These are phyloP conservation scores for Alectoris magna DNA, from an alignment of 2,797 vertebrate species.

Conservation along the genomic window DNA sequence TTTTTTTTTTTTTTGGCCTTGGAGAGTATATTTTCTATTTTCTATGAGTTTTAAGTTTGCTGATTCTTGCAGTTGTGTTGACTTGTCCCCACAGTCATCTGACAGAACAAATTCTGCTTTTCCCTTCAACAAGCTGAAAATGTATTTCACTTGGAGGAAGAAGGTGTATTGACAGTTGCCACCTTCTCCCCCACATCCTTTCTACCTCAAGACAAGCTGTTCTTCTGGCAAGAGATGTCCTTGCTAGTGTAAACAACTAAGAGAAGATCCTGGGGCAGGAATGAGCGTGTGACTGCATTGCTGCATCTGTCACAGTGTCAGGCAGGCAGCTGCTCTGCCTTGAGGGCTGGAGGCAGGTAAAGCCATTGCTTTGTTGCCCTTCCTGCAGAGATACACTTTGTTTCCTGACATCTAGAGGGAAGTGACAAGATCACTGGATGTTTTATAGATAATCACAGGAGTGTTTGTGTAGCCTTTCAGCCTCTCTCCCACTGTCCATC, in stretches of 20 bases:
- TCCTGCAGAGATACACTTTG: neutral
- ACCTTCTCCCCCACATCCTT: neutral
- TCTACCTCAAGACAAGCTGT: neutral
- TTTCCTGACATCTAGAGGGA: neutral
- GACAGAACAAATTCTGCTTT: neutral
- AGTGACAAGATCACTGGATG: neutral
- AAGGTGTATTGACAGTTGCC: neutral
- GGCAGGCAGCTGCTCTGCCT: neutral
- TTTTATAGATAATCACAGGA: neutral
- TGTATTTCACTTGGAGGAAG: neutral
- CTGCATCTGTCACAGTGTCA: rapidly evolving
- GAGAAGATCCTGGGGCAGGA: neutral
- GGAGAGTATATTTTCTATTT: neutral
- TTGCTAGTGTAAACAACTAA: neutral
- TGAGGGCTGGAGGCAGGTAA: neutral
- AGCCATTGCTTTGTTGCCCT: rapidly evolving
- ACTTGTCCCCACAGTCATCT: rapidly evolving
- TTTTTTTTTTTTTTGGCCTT: neutral
- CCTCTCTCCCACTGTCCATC: neutral
- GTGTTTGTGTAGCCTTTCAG: neutral
- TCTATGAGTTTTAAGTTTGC: neutral
- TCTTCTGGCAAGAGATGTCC: neutral
- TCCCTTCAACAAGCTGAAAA: neutral
- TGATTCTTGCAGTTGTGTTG: neutral
- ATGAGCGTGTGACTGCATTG: neutral